phyloP scores from a whole-genome alignment of 2,113 vertebrate species.

The Lathamus discolor region DNA sequence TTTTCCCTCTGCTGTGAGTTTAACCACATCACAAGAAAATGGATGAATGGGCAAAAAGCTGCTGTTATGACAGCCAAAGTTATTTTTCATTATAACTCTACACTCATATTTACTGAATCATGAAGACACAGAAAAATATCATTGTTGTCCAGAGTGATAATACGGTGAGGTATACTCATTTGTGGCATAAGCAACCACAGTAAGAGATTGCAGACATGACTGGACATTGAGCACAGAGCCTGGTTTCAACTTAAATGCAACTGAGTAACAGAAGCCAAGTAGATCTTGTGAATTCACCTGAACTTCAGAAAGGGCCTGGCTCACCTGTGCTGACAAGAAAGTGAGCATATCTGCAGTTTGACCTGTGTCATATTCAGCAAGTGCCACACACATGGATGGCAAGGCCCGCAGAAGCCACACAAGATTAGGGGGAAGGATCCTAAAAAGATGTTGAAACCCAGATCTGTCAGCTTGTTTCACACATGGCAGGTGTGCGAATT shows the following conservation, averaged over 20 bases:
- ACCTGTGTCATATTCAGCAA: background rate
- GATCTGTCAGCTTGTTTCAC: background rate
- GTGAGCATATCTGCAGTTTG: background rate
- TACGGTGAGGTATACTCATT: background rate
- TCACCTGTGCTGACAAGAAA: background rate
- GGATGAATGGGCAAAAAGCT: background rate
- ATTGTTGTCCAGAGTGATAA: background rate
- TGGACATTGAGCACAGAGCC: background rate
- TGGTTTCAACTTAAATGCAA: background rate
- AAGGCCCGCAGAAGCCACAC: background rate
- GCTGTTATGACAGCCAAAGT: background rate
- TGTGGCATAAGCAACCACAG: background rate
- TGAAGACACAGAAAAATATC: background rate
- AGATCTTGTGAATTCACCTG: background rate
- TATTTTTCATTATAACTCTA: background rate
- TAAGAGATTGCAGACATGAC: background rate
- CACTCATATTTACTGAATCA: background rate
- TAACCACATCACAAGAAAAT: background rate
- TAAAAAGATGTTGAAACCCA: background rate
- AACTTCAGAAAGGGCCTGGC: background rate
- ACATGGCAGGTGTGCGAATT: rapidly evolving
- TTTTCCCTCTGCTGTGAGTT: background rate
- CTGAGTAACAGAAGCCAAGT: background rate
- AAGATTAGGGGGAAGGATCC: background rate
- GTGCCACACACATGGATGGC: background rate